Conservation (phyloP, 2,888 invertebrate genomes). For the Leptinotarsa peninsularis region DNA sequence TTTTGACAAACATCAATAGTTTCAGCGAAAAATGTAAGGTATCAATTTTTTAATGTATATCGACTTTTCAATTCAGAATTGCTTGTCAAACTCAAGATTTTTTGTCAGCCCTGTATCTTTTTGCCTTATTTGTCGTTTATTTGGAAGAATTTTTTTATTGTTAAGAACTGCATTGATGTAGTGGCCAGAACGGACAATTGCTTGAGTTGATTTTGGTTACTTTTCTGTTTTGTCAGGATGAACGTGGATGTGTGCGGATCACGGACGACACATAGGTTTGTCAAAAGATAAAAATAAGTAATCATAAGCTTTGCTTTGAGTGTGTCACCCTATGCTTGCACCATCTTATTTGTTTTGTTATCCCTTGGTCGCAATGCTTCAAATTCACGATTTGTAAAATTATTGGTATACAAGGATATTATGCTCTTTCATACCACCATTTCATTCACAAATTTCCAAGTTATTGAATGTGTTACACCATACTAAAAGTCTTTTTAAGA, state of each 20-base stretch:
- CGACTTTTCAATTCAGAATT: neutral
- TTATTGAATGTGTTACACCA: too few relatives aligned
- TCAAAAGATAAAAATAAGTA: conserved; percentile 55
- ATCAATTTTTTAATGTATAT: neutral
- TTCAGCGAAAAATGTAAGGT: too few relatives aligned
- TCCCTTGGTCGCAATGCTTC: conserved; percentile 29
- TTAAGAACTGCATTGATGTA: neutral
- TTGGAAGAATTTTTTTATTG: neutral
- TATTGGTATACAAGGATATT: conserved; percentile 2
- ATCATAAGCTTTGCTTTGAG: conserved; percentile 60
- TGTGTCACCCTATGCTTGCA: conserved; percentile 59
- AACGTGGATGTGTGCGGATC: conserved; percentile 76
- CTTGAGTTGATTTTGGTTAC: conserved; percentile 43
- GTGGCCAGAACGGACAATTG: conserved; percentile 5
- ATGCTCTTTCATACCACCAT: neutral
- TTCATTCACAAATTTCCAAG: neutral
- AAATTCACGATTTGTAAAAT: conserved; percentile 7
- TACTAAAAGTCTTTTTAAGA: too few relatives aligned
- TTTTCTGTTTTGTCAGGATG: conserved; percentile 67
- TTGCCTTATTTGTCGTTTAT: neutral
- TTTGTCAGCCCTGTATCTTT: neutral
- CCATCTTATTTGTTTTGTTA: conserved; percentile 44
- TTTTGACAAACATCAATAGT: too few relatives aligned
- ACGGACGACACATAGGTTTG: conserved; percentile 79
- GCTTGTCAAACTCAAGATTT: neutral